Evolutionary conservation across 1,140 invertebrate genomes (phyloP).

Genomic region (Eufriesea mexicana): DNA sequence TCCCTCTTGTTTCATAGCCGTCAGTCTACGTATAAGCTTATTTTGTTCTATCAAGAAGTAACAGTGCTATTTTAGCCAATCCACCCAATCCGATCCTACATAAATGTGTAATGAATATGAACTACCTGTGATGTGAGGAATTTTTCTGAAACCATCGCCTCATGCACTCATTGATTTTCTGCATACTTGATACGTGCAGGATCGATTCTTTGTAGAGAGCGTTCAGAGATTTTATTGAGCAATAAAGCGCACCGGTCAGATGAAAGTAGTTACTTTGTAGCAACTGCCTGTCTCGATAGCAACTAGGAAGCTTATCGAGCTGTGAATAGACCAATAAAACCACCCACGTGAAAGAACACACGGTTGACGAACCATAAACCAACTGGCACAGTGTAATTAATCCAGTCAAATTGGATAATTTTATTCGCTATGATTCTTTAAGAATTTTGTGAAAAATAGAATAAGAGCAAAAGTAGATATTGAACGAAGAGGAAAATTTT

Average conservation of each 20-base stretch:
- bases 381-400: conserved; percentile 53
- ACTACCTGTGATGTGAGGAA: too few relatives aligned
- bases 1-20: too few relatives aligned
- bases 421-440: neutral
- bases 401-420: conserved; percentile 49
- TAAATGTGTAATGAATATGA: too few relatives aligned
- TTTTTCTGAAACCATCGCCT: too few relatives aligned
- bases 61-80: too few relatives aligned
- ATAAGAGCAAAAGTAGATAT: too few relatives aligned
- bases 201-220: conserved; percentile 30
- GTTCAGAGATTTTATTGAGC: conserved; percentile 37
- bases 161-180: conserved; percentile 9
- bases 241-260: conserved; percentile 38
- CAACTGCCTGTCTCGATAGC: conserved; percentile 44
- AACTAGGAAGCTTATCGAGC: conserved; percentile 58
- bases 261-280: conserved; percentile 59
- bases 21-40: too few relatives aligned
- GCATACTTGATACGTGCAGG: neutral
- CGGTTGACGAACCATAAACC: conserved; percentile 59
- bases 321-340: conserved; percentile 62
- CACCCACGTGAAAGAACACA: conserved; percentile 60
- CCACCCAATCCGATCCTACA: too few relatives aligned
- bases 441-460: neutral
- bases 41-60: too few relatives aligned
- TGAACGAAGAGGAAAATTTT: too few relatives aligned